Conservation (phyloP, 2,113 vertebrate species). For the cattle (Bos taurus) region DNA sequence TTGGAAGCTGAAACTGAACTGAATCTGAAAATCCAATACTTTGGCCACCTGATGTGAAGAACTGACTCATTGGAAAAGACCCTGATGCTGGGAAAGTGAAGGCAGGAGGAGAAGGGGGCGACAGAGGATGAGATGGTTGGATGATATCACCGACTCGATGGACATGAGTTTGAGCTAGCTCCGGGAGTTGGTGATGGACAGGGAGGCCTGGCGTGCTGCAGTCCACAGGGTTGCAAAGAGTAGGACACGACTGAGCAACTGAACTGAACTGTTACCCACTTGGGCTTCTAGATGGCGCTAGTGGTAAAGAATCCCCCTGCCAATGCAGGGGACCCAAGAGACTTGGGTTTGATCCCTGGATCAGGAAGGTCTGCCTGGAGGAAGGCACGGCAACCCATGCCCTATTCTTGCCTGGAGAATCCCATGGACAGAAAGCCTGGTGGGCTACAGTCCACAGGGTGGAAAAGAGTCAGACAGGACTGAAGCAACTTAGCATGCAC, state of each 20-base stretch:
- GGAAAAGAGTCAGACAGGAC: background rate
- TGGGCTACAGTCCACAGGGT: background rate
- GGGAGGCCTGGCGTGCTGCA: background rate
- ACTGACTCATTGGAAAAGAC: background rate
- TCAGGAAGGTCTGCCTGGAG: background rate
- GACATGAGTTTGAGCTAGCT: background rate
- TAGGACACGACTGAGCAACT: background rate
- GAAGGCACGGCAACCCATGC: background rate
- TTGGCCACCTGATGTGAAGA: background rate
- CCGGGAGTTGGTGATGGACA: background rate
- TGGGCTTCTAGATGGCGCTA: background rate
- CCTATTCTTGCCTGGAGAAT: background rate
- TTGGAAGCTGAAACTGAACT: background rate
- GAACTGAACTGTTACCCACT: background rate
- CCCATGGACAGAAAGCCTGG: background rate
- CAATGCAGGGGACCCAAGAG: background rate
- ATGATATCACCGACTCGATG: accelerated
- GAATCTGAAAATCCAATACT: background rate
- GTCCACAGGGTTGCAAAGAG: background rate
- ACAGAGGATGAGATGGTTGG: background rate
- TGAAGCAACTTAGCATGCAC: background rate
- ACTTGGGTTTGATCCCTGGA: background rate
- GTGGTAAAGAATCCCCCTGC: background rate
- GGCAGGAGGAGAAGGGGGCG: background rate
- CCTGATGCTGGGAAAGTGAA: background rate